A percentile compares a stretch with the other conserved stretches of the same genome.
These are phyloP conservation scores for Numida meleagris DNA, from an alignment of 2,113 vertebrate species.

Conservation along the genomic window DNA sequence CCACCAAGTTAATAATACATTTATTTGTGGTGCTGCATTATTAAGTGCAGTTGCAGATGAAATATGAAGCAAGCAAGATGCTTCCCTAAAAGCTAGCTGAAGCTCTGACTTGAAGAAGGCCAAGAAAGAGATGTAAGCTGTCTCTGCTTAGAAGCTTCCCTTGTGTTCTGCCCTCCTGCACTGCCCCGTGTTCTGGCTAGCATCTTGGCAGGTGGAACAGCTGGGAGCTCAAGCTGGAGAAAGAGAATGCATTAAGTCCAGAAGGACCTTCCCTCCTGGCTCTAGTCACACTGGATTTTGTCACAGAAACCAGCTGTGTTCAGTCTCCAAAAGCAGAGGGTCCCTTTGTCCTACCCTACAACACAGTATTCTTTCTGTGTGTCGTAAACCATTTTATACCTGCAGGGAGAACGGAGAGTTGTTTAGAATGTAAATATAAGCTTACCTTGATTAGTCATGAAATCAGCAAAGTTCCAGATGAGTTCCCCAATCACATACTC, in stretches of 20 bases:
- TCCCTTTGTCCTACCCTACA: not conserved
- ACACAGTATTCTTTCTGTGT: not conserved
- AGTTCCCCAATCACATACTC: conserved; percentile 92
- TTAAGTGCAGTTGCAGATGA: not conserved
- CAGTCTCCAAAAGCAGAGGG: not conserved
- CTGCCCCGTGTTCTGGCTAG: not conserved
- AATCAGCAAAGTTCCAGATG: conserved; percentile 98
- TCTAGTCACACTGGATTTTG: not conserved
- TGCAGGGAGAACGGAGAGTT: not conserved
- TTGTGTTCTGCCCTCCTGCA: not conserved
- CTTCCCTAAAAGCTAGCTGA: not conserved
- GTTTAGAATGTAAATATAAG: not conserved
- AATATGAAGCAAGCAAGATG: not conserved
- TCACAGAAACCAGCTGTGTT: not conserved
- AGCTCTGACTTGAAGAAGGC: not conserved
- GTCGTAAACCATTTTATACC: not conserved
- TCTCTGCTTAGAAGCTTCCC: not conserved
- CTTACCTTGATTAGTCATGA: conserved; percentile 93
- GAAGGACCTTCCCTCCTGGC: not conserved
- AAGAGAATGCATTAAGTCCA: not conserved
- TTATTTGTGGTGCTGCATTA: not conserved
- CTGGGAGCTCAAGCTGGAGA: not conserved
- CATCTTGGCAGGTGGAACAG: not conserved
- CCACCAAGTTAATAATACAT: not conserved
- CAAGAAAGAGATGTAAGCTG: not conserved